A percentile compares a stretch with the other conserved stretches of the same genome.
Evolutionary conservation across 2,113 vertebrate genomes (phyloP).

Genomic region (Felis chaus): DNA sequence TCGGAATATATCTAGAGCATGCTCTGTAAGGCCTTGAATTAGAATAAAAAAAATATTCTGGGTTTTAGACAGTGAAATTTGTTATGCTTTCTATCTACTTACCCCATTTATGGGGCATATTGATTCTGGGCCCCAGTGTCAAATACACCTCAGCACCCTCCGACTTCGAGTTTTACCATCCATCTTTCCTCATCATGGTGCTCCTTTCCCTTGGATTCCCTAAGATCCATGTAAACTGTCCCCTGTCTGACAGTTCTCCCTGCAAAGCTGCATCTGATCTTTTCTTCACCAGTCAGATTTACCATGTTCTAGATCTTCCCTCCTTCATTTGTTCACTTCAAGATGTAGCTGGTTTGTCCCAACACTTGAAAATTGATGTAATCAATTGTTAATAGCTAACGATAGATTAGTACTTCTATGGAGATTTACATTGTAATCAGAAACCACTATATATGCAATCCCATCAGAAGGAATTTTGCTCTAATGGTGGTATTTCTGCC

Average conservation of each 20-base stretch:
- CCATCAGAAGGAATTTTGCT: constrained; percentile 12
- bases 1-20: not conserved
- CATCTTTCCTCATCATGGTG: not conserved
- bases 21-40: not conserved
- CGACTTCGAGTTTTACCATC: not conserved
- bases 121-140: not conserved
- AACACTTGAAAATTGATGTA: not conserved
- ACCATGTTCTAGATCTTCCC: not conserved
- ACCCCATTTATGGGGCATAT: not conserved
- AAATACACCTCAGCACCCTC: accelerated
- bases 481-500: not conserved
- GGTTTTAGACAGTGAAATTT: not conserved
- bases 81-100: not conserved
- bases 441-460: not conserved
- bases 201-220: not conserved
- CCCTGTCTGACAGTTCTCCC: not conserved
- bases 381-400: constrained; percentile 10
- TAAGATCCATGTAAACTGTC: not conserved
- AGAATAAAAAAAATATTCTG: not conserved
- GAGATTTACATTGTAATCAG: constrained; percentile 33
- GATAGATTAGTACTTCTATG: not conserved
- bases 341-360: not conserved
- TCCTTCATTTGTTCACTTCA: not conserved
- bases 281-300: not conserved
- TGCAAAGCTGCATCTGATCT: not conserved